These are phyloP conservation scores for Petaurus breviceps DNA, from an alignment of 2,113 vertebrate genomes.

Conservation along the genomic window DNA sequence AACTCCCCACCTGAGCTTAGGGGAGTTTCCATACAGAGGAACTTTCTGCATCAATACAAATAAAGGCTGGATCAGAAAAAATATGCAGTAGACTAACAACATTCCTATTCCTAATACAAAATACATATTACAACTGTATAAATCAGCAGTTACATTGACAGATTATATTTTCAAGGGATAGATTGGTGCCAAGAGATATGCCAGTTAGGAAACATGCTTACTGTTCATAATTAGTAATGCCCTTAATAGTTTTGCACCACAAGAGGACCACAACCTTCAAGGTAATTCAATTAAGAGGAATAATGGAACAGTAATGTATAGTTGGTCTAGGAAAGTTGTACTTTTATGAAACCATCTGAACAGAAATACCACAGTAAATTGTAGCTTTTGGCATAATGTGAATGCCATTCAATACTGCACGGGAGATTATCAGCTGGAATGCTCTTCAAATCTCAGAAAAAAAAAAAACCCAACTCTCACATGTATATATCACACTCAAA, in stretches of 20 bases:
- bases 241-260: conserved; percentile 37
- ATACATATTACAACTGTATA: conserved; percentile 1
- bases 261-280: conserved; percentile 15
- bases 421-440: conserved; percentile 22
- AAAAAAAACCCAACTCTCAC: neutral
- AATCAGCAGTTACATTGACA: conserved; percentile 45
- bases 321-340: neutral
- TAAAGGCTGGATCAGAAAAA: neutral
- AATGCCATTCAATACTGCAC: neutral
- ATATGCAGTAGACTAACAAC: neutral
- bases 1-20: neutral
- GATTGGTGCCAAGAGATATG: conserved; percentile 34
- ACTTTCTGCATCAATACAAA: neutral
- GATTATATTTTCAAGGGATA: conserved; percentile 45
- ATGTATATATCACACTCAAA: neutral
- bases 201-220: conserved; percentile 11
- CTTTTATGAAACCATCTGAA: conserved; percentile 10
- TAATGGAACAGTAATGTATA: conserved; percentile 10
- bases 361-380: conserved; percentile 34
- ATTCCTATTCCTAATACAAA: conserved; percentile 55
- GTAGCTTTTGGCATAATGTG: conserved; percentile 32
- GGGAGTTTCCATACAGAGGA: neutral
- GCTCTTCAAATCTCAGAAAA: conserved; percentile 33
- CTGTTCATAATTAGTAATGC: conserved; percentile 12
- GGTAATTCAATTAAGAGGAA: conserved; percentile 40